A percentile compares a stretch with the other conserved stretches of the same genome.
Evolutionary conservation across 64 coral and sea anemone genomes (phyloP).

Genomic region (Montipora efflorescens): DNA sequence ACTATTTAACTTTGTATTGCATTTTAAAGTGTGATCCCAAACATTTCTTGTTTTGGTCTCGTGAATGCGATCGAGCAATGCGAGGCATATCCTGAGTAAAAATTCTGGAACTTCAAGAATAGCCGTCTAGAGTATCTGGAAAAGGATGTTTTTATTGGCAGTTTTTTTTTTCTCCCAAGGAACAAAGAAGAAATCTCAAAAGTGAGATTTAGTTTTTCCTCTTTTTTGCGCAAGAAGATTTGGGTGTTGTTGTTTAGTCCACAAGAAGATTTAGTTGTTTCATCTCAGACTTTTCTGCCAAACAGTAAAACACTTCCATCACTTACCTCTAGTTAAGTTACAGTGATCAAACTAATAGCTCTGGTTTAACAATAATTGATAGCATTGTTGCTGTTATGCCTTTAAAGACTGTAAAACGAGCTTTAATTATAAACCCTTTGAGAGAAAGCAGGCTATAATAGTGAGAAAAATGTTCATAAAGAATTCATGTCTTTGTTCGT

Average conservation of each 20-base stretch:
- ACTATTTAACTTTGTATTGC: not conserved
- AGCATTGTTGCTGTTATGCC: not conserved
- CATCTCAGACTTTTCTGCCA: too few species aligned
- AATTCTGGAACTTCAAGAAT: not conserved
- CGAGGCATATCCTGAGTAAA: not conserved
- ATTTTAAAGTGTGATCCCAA: not conserved
- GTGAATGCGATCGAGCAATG: not conserved
- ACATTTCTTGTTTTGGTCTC: too few species aligned
- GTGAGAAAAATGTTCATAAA: slow-evolving; percentile 1
- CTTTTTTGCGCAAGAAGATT: not conserved
- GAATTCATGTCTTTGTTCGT: not conserved
- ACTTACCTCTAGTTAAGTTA: not conserved
- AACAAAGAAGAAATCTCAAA: too few species aligned
- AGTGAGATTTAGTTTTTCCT: too few species aligned
- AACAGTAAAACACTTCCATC: not conserved
- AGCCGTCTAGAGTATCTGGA: too few species aligned
- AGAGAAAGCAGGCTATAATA: not conserved
- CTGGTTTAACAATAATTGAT: not conserved
- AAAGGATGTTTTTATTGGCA: too few species aligned
- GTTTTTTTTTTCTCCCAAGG: too few species aligned
- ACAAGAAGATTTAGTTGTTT: not conserved
- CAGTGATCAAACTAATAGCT: not conserved
- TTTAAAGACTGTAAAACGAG: not conserved
- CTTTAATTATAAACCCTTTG: not conserved
- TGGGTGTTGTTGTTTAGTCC: not conserved